Percentiles rank a stretch among this genome's conserved stretches.
phyloP scores from a whole-genome alignment of 2,113 vertebrate species.

The Paradisaea rubra region DNA sequence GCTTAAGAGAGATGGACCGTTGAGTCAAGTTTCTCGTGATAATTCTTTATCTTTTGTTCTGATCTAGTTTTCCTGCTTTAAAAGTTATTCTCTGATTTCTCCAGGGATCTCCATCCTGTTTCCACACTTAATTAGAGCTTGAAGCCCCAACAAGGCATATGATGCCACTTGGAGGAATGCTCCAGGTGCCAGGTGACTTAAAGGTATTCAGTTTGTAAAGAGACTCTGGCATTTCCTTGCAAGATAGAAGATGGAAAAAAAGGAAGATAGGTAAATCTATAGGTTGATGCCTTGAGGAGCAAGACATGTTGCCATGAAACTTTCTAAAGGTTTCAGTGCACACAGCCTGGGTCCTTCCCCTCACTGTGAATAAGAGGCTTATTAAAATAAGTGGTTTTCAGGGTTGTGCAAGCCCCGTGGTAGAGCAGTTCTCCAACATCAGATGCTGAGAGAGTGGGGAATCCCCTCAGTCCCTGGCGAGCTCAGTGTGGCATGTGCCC shows the following conservation, averaged over 20 bases:
- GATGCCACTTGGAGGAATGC: neutral
- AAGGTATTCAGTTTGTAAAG: neutral
- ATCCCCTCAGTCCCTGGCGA: accelerated
- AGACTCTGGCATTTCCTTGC: neutral
- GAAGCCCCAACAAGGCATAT: neutral
- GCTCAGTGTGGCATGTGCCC: neutral
- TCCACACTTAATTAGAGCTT: neutral
- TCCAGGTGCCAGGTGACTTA: neutral
- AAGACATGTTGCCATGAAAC: neutral
- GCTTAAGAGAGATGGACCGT: neutral
- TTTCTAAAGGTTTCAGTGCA: neutral
- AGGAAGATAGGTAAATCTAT: neutral
- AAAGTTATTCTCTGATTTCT: neutral
- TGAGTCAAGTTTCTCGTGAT: neutral
- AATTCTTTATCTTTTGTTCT: neutral
- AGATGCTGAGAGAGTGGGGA: neutral
- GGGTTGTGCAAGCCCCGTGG: neutral
- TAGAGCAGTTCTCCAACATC: neutral
- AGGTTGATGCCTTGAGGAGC: neutral
- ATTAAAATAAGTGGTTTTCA: neutral
- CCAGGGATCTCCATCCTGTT: neutral
- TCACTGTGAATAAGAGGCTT: neutral
- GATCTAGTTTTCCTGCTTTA: neutral
- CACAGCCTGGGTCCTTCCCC: neutral
- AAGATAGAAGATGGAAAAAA: neutral